phyloP scores from a whole-genome alignment of 2,113 vertebrate species.

The Centropristis striata region DNA sequence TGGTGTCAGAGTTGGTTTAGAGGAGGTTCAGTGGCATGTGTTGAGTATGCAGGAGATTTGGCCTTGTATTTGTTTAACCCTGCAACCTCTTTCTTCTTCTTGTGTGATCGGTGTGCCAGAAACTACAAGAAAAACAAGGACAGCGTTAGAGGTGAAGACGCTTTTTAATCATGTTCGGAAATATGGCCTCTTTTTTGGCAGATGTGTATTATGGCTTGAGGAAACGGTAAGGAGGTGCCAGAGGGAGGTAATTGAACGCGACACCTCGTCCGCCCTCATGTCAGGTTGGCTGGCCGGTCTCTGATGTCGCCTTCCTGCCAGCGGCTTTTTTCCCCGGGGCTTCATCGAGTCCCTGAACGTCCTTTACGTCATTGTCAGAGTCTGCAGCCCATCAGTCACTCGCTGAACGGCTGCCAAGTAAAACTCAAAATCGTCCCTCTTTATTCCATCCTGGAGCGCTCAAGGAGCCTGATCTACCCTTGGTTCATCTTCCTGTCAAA shows the following conservation, averaged over 20 bases:
- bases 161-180: constrained; percentile 45
- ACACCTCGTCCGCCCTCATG: constrained; percentile 54
- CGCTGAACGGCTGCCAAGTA: constrained; percentile 60
- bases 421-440: constrained; percentile 48
- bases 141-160: constrained; percentile 22
- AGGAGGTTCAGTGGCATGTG: constrained; percentile 59
- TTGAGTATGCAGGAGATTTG: constrained; percentile 57
- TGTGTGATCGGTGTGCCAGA: background rate
- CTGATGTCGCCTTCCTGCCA: constrained; percentile 44
- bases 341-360: constrained; percentile 49
- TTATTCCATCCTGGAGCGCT: constrained; percentile 33
- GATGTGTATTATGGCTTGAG: constrained; percentile 37
- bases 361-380: constrained; percentile 68
- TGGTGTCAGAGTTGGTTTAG: constrained; percentile 62
- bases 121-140: constrained; percentile 6
- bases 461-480: constrained; percentile 30
- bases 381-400: constrained; percentile 61
- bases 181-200: constrained; percentile 37
- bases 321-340: constrained; percentile 17
- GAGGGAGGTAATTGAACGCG: constrained; percentile 47
- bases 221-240: constrained; percentile 43
- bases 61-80: constrained; percentile 71
- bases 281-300: constrained; percentile 41
- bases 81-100: constrained; percentile 35
- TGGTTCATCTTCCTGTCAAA: constrained; percentile 38